Conservation (phyloP, 1,140 invertebrate species). For the Eumaeus atala region DNA sequence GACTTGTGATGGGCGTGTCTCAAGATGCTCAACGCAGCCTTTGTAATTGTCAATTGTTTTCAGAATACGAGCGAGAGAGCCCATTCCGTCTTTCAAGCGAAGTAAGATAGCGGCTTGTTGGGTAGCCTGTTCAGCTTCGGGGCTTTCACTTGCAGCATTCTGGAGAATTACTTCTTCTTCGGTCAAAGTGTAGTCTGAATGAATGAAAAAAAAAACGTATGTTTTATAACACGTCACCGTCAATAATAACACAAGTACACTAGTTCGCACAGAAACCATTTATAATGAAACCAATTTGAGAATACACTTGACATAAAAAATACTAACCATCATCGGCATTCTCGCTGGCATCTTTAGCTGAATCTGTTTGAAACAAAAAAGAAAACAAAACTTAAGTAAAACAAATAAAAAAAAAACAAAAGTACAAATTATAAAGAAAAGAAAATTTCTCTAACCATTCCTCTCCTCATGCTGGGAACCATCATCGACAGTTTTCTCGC, state of each 20-base stretch:
- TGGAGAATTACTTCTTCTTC: conserved; percentile 92
- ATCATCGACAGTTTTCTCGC: conserved; percentile 65
- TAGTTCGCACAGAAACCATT: too few species aligned
- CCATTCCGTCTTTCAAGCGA: conserved; percentile 89
- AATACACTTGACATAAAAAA: background rate
- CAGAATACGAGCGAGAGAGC: conserved; percentile 87
- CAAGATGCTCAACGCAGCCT: conserved; percentile 89
- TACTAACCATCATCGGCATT: conserved; percentile 54
- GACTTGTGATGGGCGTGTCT: conserved; percentile 86
- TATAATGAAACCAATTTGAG: too few species aligned
- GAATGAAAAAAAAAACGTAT: conserved; percentile 25
- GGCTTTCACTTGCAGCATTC: conserved; percentile 83
- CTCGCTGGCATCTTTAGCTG: conserved; percentile 43
- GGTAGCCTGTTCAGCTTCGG: conserved; percentile 81
- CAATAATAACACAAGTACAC: too few species aligned
- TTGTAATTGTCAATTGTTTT: conserved; percentile 95
- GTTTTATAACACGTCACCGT: too few species aligned
- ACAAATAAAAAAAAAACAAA: conserved; percentile 37
- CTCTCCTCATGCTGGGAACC: conserved; percentile 66
- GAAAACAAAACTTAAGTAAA: conserved; percentile 50
- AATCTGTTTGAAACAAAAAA: conserved; percentile 51
- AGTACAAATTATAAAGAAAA: conserved; percentile 27
- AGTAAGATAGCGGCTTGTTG: conserved; percentile 88
- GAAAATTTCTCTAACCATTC: conserved; percentile 63
- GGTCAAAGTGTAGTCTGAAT: conserved; percentile 80